These are phyloP conservation scores for Helarctos malayanus DNA, from an alignment of 2,797 vertebrate species.

Conservation along the genomic window DNA sequence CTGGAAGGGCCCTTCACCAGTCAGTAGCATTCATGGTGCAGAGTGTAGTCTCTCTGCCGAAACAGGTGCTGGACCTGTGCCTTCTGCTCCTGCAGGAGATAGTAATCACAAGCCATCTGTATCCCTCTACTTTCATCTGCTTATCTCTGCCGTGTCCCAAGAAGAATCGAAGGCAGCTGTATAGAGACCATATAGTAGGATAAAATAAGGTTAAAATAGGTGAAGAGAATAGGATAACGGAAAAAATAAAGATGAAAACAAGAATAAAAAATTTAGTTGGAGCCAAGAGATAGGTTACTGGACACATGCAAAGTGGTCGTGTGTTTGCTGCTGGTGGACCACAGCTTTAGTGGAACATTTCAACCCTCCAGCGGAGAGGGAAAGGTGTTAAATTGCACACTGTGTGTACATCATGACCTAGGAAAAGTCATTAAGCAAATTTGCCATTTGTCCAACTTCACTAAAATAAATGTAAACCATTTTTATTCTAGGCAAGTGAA, in stretches of 20 bases:
- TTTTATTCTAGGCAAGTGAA: constrained; percentile 95
- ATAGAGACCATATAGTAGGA: constrained; percentile 14
- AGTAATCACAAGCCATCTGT: background rate
- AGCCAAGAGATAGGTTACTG: constrained; percentile 20
- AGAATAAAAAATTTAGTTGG: background rate
- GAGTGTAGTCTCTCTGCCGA: background rate
- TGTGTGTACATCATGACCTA: background rate
- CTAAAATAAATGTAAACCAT: constrained; percentile 69
- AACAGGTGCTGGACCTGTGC: background rate
- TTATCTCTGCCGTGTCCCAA: constrained; percentile 17
- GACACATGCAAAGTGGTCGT: background rate
- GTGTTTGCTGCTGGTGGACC: background rate
- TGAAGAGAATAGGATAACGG: background rate
- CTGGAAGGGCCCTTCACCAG: background rate
- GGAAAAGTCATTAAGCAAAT: constrained; percentile 45
- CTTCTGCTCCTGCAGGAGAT: background rate
- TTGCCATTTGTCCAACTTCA: constrained; percentile 56
- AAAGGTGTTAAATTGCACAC: background rate
- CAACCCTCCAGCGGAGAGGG: background rate
- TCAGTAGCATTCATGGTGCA: background rate
- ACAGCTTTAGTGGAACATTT: background rate
- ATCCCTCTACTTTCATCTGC: background rate
- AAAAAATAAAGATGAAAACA: constrained; percentile 16
- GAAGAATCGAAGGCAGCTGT: constrained; percentile 20
- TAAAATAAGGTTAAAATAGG: constrained; percentile 64